Percentiles rank a stretch among this genome's conserved stretches.
Evolutionary conservation across 2,888 invertebrate species (phyloP).

Genomic region (Diploptera punctata): DNA sequence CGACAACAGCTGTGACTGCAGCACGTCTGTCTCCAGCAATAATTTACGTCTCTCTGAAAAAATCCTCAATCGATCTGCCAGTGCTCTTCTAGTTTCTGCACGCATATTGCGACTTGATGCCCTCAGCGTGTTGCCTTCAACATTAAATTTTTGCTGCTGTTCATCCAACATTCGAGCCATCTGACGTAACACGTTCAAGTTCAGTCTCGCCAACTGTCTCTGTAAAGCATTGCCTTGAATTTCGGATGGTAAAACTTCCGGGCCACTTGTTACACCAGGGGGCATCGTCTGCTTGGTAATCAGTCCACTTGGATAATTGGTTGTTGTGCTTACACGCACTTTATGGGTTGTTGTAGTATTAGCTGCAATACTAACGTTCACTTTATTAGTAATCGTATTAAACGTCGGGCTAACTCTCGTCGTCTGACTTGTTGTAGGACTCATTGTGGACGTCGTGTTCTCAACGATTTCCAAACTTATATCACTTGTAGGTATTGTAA

Average conservation of each 20-base stretch:
- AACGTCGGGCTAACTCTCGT: no score
- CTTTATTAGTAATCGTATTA: no score
- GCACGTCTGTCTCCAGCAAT: slow-evolving; percentile 39
- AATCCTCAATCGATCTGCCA: slow-evolving; percentile 33
- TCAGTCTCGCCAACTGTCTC: slow-evolving; percentile 35
- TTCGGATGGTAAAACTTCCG: no score
- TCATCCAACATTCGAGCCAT: slow-evolving; percentile 36
- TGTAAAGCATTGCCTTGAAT: not conserved
- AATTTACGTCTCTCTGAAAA: slow-evolving; percentile 37
- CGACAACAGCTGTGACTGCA: slow-evolving; percentile 40
- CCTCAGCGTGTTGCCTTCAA: slow-evolving; percentile 36
- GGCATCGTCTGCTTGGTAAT: no score
- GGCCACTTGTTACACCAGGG: not conserved
- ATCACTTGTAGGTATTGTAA: no score
- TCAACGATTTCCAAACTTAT: no score
- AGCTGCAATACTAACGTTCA: no score
- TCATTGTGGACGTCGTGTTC: no score
- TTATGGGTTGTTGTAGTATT: no score
- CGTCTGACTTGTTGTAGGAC: no score
- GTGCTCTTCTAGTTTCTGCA: slow-evolving; percentile 35
- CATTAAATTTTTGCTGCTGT: slow-evolving; percentile 37
- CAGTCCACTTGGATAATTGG: no score
- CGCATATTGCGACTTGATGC: slow-evolving; percentile 36
- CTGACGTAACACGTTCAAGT: slow-evolving; percentile 39
- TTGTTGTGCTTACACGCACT: no score